Conservation (phyloP, 2,888 invertebrate species). For the Drosophila pseudotakahashii region DNA sequence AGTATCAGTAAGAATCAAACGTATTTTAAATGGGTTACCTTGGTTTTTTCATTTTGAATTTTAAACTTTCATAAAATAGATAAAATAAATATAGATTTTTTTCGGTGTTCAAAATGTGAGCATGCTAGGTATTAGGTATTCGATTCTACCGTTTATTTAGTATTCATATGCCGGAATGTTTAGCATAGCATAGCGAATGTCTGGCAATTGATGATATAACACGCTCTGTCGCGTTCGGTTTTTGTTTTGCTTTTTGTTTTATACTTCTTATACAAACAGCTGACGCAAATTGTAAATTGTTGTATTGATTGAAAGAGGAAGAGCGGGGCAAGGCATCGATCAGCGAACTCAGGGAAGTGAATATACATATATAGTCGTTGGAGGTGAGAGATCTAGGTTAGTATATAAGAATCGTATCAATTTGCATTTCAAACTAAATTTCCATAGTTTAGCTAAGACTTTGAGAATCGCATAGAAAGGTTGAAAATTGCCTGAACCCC, state of each 20-base stretch:
- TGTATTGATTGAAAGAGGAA: constrained; percentile 30
- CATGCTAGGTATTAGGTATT: constrained; percentile 17
- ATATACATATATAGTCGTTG: not conserved
- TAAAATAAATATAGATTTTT: not conserved
- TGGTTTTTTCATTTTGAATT: not conserved
- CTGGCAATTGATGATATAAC: constrained; percentile 69
- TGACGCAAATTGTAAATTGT: constrained; percentile 57
- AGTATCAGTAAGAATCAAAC: too few relatives aligned
- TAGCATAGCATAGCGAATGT: constrained; percentile 44
- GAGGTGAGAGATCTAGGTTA: constrained; percentile 34
- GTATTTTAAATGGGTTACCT: too few relatives aligned
- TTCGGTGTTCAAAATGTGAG: constrained; percentile 1
- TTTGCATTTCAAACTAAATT: constrained; percentile 4
- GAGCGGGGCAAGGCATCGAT: constrained; percentile 14
- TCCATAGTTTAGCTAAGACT: not conserved
- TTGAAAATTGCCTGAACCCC: not conserved
- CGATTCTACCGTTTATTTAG: constrained; percentile 24
- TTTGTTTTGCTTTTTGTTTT: constrained; percentile 48
- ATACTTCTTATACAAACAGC: constrained; percentile 55
- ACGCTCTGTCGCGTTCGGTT: constrained; percentile 44
- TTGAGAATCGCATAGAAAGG: constrained; percentile 13
- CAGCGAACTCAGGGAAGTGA: constrained; percentile 22
- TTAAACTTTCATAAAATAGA: not conserved
- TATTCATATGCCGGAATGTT: constrained; percentile 43
- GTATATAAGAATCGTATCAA: constrained; percentile 3